Evolutionary conservation across 2,113 vertebrate species (phyloP), one percentile per base, ranked within the genome.

Genomic region (Triplophysa rosa): DNA sequence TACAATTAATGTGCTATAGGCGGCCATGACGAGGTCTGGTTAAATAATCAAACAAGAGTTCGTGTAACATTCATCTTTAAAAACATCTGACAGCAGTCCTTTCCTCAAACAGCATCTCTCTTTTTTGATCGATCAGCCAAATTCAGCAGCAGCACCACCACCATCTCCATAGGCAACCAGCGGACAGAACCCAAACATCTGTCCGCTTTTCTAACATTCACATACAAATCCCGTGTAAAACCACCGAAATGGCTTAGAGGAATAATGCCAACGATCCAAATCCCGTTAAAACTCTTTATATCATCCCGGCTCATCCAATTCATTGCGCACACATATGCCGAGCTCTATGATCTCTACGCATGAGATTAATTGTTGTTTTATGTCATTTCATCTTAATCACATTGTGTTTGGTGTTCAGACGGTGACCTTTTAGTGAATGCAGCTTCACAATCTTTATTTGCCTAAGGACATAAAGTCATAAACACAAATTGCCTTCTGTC

Each of bases 231-330:
- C 73, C 19, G 4, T 33, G 62, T 65, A 54, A 76, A 65, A 37
- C 24, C 74, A 8, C 40, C 54, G 45, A 33, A 10, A 52, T 37
- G 62, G 6, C n/a, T 73, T 19, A 73, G 5, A 61, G 56, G 19
- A 26, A 77, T 66, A 64, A 77, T 66, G 12, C 26, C 74, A 77
- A 45, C 19, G 6, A 77, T 24, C 37, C 79, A 80, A 80, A 80
- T 74, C 79, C 68, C 21, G 11, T 42, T 74, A 29, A 74, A 80
- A 74, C 63, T 14, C 49, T 8, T 80, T 65, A 74, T 74, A 74
- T 21, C 7, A 19, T 40, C 13, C 37, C 8, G 79, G 70, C 74
- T 80, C 29, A 80, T 80, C 70, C 79, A 29, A 65, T 45, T 80
- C 59, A 74, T 33, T 37, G 19, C 26, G 74, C 72, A 75, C 3